Evolutionary conservation across 2,113 vertebrate genomes (phyloP).

Genomic region (Proteles cristata): DNA sequence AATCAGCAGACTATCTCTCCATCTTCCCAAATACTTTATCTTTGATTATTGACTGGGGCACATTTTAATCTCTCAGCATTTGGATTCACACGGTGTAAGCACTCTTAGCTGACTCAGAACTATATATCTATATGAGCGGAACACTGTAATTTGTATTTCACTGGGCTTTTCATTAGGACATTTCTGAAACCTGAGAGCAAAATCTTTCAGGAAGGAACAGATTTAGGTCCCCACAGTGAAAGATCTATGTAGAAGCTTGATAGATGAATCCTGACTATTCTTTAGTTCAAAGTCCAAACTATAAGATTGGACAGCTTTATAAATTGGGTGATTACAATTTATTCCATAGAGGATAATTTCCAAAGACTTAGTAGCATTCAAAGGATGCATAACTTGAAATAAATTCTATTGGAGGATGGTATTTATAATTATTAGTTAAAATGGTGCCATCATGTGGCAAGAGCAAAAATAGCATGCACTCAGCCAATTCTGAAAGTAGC

Average conservation of each 20-base stretch:
- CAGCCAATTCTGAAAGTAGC: not conserved
- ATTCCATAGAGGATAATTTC: not conserved
- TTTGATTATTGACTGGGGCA: not conserved
- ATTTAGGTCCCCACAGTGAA: not conserved
- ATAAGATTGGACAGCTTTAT: not conserved
- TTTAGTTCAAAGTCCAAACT: not conserved
- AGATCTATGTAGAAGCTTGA: not conserved
- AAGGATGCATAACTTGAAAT: not conserved
- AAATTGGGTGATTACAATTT: not conserved
- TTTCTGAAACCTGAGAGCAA: not conserved
- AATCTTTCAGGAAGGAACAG: not conserved
- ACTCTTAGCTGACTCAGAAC: not conserved
- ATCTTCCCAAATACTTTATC: not conserved
- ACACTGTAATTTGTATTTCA: not conserved
- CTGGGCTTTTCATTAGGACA: not conserved
- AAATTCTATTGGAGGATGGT: not conserved
- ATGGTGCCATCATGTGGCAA: slow-evolving; percentile 61
- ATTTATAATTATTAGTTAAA: slow-evolving; percentile 14
- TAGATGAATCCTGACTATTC: not conserved
- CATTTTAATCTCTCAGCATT: slow-evolving; percentile 8
- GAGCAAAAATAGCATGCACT: slow-evolving; percentile 1
- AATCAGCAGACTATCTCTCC: not conserved
- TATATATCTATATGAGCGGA: not conserved
- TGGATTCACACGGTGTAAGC: not conserved
- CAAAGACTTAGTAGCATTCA: not conserved